Percentiles rank a stretch among this genome's conserved stretches.
Conservation (phyloP, 2,888 invertebrate genomes). For the Noctua janthe region DNA sequence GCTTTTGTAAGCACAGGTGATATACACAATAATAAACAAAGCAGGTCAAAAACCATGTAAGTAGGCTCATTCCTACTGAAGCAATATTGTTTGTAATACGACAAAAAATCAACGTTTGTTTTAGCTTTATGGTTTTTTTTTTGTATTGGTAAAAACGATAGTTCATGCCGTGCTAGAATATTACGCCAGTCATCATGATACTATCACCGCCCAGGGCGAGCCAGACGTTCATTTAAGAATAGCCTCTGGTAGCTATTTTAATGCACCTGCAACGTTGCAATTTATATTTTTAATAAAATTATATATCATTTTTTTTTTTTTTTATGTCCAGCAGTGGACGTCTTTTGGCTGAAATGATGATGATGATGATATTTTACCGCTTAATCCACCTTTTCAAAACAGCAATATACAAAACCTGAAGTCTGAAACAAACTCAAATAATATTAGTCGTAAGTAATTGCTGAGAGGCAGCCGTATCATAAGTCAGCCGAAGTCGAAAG, state of each 20-base stretch:
- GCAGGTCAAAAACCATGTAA: conserved; percentile 13
- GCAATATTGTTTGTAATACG: neutral
- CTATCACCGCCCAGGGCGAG: neutral
- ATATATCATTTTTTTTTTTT: no score
- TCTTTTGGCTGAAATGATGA: no score
- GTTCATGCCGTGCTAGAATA: neutral
- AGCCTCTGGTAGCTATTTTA: conserved; percentile 10
- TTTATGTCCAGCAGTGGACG: no score
- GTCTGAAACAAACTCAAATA: conserved; percentile 46
- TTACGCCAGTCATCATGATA: conserved; percentile 1
- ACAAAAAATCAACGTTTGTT: neutral
- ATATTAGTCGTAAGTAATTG: conserved; percentile 63
- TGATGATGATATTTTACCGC: neutral
- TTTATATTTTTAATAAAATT: neutral
- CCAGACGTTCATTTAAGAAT: conserved; percentile 2
- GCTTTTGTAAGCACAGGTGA: conserved; percentile 57
- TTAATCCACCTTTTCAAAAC: neutral
- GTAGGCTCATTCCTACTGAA: neutral
- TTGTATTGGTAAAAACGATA: neutral
- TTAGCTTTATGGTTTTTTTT: neutral
- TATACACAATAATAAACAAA: conserved; percentile 48
- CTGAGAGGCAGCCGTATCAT: conserved; percentile 58
- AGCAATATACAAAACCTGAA: conserved; percentile 8
- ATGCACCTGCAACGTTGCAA: neutral
- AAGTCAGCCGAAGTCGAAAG: conserved; percentile 64